Evolutionary conservation across 2,888 invertebrate genomes (phyloP).

Genomic region (Nymphalis urticae): DNA sequence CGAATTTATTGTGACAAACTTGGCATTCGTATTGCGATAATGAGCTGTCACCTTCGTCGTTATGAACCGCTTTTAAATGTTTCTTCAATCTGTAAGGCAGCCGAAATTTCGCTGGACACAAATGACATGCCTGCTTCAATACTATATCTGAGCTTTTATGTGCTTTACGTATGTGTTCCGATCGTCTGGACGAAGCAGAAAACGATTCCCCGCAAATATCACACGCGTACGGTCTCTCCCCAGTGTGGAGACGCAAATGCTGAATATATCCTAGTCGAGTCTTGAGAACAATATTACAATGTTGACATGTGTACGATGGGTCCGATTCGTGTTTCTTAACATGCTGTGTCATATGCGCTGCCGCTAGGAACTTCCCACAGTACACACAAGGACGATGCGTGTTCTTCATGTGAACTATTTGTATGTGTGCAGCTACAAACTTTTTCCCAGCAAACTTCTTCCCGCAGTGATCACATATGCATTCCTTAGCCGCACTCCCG

Average conservation of each 20-base stretch:
- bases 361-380: conserved; percentile 65
- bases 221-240: conserved; percentile 66
- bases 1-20: conserved; percentile 59
- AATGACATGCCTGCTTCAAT: conserved; percentile 56
- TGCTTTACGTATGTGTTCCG: conserved; percentile 60
- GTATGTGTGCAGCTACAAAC: conserved; percentile 67
- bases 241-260: conserved; percentile 67
- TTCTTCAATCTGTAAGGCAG: conserved; percentile 58
- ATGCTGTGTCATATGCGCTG: conserved; percentile 69
- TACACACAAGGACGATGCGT: conserved; percentile 65
- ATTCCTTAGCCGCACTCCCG: conserved; percentile 58
- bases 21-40: conserved; percentile 52
- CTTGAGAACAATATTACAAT: conserved; percentile 59
- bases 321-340: conserved; percentile 56
- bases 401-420: conserved; percentile 67
- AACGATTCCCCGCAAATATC: conserved; percentile 62
- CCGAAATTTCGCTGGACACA: conserved; percentile 63
- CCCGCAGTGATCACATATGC: conserved; percentile 68
- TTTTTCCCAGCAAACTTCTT: conserved; percentile 67
- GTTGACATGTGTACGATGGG: conserved; percentile 52
- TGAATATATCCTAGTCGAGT: conserved; percentile 63
- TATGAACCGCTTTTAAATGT: conserved; percentile 57
- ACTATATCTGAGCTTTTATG: conserved; percentile 51
- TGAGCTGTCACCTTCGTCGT: conserved; percentile 37
- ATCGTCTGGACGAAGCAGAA: conserved; percentile 66